Evolutionary conservation across 2,113 vertebrate genomes (phyloP).

Genomic region (Spilogale gracilis): DNA sequence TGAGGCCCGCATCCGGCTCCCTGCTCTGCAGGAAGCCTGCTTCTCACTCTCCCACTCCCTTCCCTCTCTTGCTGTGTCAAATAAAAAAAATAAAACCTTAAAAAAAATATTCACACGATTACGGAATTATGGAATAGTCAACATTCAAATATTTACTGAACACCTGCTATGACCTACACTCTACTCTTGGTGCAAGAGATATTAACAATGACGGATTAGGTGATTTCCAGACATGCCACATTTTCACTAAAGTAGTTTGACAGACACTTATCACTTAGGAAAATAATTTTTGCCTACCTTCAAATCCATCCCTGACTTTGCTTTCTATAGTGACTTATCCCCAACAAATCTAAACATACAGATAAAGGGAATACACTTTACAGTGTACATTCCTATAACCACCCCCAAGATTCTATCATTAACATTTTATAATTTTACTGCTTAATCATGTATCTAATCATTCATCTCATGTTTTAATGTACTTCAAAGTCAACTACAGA

Average conservation of each 20-base stretch:
- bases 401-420: background rate
- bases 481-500: conserved; percentile 38
- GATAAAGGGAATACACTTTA: background rate
- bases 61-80: too few relatives aligned
- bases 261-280: conserved; percentile 8
- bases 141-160: conserved; percentile 5
- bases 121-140: background rate
- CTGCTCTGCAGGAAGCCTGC: too few relatives aligned
- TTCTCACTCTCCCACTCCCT: too few relatives aligned
- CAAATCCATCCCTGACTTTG: background rate
- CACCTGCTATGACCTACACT: background rate
- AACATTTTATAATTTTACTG: conserved; percentile 16
- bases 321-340: background rate
- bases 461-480: conserved; percentile 6
- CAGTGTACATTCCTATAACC: background rate
- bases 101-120: background rate
- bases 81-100: too few relatives aligned
- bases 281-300: background rate
- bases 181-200: background rate
- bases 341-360: background rate
- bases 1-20: too few relatives aligned
- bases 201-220: background rate
- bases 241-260: background rate
- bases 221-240: background rate
- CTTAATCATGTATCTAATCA: background rate